Evolutionary conservation across 1,140 invertebrate species (phyloP).

Genomic region (Cryptotermes secundus): DNA sequence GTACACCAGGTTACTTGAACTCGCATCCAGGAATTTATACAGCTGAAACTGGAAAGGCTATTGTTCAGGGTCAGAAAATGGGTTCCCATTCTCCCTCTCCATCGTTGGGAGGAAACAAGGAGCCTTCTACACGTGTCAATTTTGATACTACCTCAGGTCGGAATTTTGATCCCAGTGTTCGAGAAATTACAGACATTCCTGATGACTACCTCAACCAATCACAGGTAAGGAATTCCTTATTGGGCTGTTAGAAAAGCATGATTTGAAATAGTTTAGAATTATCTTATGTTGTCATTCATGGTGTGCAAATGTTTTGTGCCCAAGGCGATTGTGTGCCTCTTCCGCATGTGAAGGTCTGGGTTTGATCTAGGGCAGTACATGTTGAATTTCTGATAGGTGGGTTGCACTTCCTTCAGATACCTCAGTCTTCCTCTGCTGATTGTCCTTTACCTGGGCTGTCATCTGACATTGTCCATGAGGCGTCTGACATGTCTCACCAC

Average conservation of each 20-base stretch:
- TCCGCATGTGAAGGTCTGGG: too few relatives aligned
- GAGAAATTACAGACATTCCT: slow-evolving; percentile 82
- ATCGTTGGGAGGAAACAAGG: slow-evolving; percentile 49
- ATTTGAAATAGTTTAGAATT: background rate
- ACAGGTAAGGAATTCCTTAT: slow-evolving; percentile 46
- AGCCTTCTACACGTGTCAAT: slow-evolving; percentile 50
- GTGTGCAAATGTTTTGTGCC: too few relatives aligned
- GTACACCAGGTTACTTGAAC: slow-evolving; percentile 24
- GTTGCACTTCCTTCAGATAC: too few relatives aligned
- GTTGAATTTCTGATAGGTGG: too few relatives aligned
- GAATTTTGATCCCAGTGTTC: slow-evolving; percentile 50
- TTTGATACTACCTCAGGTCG: slow-evolving; percentile 48
- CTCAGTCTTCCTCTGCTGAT: too few relatives aligned
- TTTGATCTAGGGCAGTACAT: too few relatives aligned
- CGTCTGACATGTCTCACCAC: too few relatives aligned
- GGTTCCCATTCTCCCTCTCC: slow-evolving; percentile 34
- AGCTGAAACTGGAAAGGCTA: background rate
- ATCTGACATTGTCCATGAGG: too few relatives aligned
- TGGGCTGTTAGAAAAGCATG: background rate
- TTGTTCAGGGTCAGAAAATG: slow-evolving; percentile 27
- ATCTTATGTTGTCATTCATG: background rate
- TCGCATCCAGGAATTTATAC: background rate
- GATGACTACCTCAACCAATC: slow-evolving; percentile 83
- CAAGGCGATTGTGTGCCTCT: too few relatives aligned
- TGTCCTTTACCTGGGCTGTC: too few relatives aligned